Conservation (phyloP, 2,888 invertebrate species). For the Drosophila histrio region DNA sequence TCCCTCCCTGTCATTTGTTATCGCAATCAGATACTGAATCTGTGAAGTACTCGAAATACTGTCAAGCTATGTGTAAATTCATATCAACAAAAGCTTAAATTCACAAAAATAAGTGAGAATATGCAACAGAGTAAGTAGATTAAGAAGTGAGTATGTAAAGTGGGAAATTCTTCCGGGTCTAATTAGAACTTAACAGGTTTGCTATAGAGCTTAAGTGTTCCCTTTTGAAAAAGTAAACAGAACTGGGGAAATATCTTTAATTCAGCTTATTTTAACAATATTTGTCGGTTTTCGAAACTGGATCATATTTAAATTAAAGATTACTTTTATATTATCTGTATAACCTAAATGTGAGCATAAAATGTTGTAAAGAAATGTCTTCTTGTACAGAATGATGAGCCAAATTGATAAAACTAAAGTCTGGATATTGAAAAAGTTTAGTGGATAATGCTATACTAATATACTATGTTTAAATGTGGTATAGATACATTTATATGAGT, state of each 20-base stretch:
- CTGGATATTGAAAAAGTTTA: no score
- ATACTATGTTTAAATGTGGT: no score
- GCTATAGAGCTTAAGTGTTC: background rate
- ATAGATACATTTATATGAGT: no score
- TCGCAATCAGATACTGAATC: conserved; percentile 39
- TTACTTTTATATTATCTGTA: background rate
- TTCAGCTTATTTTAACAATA: background rate
- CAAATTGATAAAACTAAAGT: no score
- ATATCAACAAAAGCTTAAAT: background rate
- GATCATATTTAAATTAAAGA: background rate
- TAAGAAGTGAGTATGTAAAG: background rate
- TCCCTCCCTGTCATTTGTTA: conserved; percentile 40
- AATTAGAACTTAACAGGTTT: conserved; percentile 4
- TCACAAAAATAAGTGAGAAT: conserved; percentile 1
- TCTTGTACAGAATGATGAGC: no score
- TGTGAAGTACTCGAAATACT: conserved; percentile 24
- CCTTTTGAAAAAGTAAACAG: background rate
- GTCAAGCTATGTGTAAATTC: conserved; percentile 51
- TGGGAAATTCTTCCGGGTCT: conserved; percentile 14
- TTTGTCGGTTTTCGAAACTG: background rate
- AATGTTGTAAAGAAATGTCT: no score
- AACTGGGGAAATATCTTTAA: background rate
- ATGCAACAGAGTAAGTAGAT: conserved; percentile 1
- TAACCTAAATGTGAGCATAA: background rate
- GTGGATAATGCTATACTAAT: no score